phyloP scores from a whole-genome alignment of 2,888 invertebrate genomes.

The Pterostichus madidus region DNA sequence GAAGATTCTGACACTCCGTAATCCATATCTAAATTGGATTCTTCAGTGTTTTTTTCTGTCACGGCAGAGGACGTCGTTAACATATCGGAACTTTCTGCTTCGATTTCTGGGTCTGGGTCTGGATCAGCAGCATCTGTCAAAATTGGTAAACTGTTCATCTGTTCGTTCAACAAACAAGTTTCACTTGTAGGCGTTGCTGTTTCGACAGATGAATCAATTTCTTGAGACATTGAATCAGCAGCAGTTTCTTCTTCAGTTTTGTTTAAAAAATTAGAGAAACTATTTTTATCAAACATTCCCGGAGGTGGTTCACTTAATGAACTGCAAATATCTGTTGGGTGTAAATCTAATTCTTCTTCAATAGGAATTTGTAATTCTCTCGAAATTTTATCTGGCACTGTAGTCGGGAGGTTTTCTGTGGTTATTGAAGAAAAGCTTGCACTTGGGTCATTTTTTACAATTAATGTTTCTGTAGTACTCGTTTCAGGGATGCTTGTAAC shows the following conservation, averaged over 20 bases:
- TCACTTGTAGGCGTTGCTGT: not conserved
- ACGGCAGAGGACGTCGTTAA: slow-evolving; percentile 16
- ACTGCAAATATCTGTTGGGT: slow-evolving; percentile 74
- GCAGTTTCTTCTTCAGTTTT: slow-evolving; percentile 53
- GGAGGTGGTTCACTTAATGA: slow-evolving; percentile 77
- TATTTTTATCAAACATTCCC: slow-evolving; percentile 68
- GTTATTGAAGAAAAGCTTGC: not conserved
- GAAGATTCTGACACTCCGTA: slow-evolving; percentile 50
- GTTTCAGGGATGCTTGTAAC: slow-evolving; percentile 26
- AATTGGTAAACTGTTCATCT: slow-evolving; percentile 48
- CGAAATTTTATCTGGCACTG: slow-evolving; percentile 37
- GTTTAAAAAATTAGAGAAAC: slow-evolving; percentile 60
- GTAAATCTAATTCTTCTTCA: slow-evolving; percentile 63
- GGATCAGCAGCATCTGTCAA: slow-evolving; percentile 35
- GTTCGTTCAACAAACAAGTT: slow-evolving; percentile 7
- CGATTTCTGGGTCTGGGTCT: not conserved
- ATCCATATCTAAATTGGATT: slow-evolving; percentile 54
- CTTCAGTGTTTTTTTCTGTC: slow-evolving; percentile 38
- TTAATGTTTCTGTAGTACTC: slow-evolving; percentile 13
- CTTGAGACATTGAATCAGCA: not conserved
- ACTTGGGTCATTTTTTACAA: not conserved
- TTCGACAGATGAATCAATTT: slow-evolving; percentile 18
- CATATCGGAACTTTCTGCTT: slow-evolving; percentile 30
- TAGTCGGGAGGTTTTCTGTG: not conserved
- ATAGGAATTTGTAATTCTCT: slow-evolving; percentile 59